phyloP scores from a whole-genome alignment of 2,888 invertebrate genomes.

The Apeira syringaria region DNA sequence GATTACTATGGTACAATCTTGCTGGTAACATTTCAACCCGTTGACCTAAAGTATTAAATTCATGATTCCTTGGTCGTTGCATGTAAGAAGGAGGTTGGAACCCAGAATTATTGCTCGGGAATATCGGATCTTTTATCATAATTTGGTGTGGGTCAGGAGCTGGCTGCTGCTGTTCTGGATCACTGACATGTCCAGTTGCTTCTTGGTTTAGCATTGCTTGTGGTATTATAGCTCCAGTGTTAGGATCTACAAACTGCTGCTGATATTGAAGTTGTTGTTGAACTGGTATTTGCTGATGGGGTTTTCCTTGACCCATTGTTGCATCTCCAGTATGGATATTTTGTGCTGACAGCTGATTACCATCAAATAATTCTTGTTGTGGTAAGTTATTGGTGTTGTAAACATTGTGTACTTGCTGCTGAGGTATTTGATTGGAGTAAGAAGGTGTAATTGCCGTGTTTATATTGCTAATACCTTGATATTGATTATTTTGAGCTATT shows the following conservation, averaged over 20 bases:
- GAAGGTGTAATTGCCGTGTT: conserved; percentile 8
- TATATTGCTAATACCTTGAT: conserved; percentile 14
- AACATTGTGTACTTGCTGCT: conserved; percentile 1
- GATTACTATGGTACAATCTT: conserved; percentile 41
- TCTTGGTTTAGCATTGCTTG: conserved; percentile 32
- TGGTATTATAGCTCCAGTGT: conserved; percentile 32
- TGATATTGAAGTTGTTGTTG: conserved; percentile 35
- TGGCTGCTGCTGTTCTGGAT: conserved; percentile 15
- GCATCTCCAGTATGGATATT: conserved; percentile 34
- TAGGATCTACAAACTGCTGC: conserved; percentile 35
- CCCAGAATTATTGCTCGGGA: conserved; percentile 55
- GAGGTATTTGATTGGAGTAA: conserved; percentile 6
- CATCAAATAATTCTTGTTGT: conserved; percentile 14
- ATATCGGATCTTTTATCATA: conserved; percentile 56
- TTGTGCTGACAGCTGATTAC: conserved; percentile 37
- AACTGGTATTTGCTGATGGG: conserved; percentile 29
- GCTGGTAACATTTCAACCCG: conserved; percentile 62
- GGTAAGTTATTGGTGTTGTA: too few relatives aligned
- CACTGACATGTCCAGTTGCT: conserved; percentile 24
- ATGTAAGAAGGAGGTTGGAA: conserved; percentile 28
- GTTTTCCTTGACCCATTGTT: conserved; percentile 31
- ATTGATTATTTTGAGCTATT: conserved; percentile 12
- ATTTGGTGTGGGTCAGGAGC: conserved; percentile 20
- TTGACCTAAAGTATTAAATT: conserved; percentile 71
- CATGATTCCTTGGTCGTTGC: conserved; percentile 35